Evolutionary conservation across 2,888 invertebrate species (phyloP), one percentile per base, ranked within the genome.

Genomic region (Eremobia ochroleuca): DNA sequence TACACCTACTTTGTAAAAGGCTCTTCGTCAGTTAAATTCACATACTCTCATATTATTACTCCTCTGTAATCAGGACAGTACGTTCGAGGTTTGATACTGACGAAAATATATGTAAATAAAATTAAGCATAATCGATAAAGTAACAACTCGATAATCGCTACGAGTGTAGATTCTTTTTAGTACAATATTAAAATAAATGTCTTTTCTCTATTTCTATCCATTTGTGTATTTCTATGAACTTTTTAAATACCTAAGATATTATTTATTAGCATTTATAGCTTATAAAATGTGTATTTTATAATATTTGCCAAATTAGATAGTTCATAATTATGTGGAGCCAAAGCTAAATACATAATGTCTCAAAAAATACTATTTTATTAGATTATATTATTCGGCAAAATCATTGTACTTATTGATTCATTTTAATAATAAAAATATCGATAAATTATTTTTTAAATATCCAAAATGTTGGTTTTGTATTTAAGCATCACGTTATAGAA

Each of bases 41-140:
- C 91, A 82, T 88, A 80, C 90, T 92, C 89, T 92, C 87, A 75
- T 70, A 83, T 73, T 85, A 81, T 86, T 80, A 89, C 89, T 89
- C 79, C 81, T 74, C 55, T 69, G 88, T 90, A 92, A 92, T 89
- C 68, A 61, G 78, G 88, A 90, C 87, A 92, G 90, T 88, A 74
- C 87, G 90, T 71, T 75, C 66, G 87, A 89, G 74, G 89, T 91
- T 90, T 89, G 89, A 86, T 28, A 34, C 40, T 43, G 55, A 64
- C 21, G n/a, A 67, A 69, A 72, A 62, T 40, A 83, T 61, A 59
- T 65, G 37, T 80, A 71, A 76, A 55, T 65, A 69, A 40, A 73
- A 71, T 25, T 40, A 75, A 66, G 15, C 58, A 43, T 62, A 64
- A 70, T 73, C 46, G 46, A 64, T 70, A n/a, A 64, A 64, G 55